Evolutionary conservation across 1,140 invertebrate genomes (phyloP), one percentile per base, ranked within the genome.

Genomic region (Calliopsis andreniformis): DNA sequence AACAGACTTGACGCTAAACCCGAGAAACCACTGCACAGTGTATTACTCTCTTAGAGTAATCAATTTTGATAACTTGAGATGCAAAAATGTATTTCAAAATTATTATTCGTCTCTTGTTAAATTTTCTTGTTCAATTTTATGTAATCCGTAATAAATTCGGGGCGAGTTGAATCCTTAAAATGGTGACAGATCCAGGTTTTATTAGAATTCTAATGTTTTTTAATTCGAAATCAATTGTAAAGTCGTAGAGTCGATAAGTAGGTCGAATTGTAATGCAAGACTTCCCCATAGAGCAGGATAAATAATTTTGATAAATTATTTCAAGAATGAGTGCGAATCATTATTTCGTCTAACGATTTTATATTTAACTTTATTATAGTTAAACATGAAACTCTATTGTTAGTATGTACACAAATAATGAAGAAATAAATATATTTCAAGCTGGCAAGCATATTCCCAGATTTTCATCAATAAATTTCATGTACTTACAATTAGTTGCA

Each of bases 11-110:
- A 94, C 95, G 94, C 94, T 8, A 95, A 95, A 80, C 91, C 94
- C 7, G 94, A 93, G 49, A 95, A 96, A 78, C 94, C 94, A 2
- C 95, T 0, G 94, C 95, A 8, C 96, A 97, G 89, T 20, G 87
- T 93, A 6, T 81, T 95, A 10, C 91, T n/a, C n/a, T n/a, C n/a
- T n/a, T n/a, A n/a, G n/a, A n/a, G n/a, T n/a, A n/a, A n/a, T n/a
- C n/a, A n/a, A n/a, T n/a, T n/a, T n/a, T n/a, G n/a, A n/a, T n/a
- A n/a, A n/a, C n/a, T n/a, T n/a, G n/a, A n/a, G n/a, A n/a, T n/a
- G n/a, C n/a, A n/a, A n/a, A n/a, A n/a, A n/a, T n/a, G n/a, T n/a
- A n/a, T n/a, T n/a, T n/a, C n/a, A n/a, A n/a, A n/a, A n/a, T n/a
- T n/a, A n/a, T n/a, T n/a, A n/a, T n/a, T n/a, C n/a, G n/a, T n/a